Evolutionary conservation across 1,140 invertebrate genomes (phyloP).

Genomic region (Lucilia cuprina): DNA sequence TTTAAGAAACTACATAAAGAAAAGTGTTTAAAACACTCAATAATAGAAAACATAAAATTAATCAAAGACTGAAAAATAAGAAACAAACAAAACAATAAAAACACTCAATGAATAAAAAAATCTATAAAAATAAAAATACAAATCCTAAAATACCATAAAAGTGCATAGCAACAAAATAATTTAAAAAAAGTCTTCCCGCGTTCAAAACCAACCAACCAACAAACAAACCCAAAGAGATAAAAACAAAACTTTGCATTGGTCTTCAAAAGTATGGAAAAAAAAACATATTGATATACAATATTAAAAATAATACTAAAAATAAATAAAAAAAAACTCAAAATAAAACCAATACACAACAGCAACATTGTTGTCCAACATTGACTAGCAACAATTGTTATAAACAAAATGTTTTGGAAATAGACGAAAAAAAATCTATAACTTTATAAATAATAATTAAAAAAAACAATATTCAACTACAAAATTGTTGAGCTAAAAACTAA

Average conservation of each 20-base stretch:
- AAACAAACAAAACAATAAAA: conserved; percentile 29
- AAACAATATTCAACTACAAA: neutral
- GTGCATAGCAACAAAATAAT: conserved; percentile 25
- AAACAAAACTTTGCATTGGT: conserved; percentile 37
- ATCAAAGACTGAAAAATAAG: conserved; percentile 22
- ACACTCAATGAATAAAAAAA: neutral
- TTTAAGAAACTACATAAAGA: neutral
- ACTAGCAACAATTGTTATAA: too few species aligned
- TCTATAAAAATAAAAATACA: conserved; percentile 15
- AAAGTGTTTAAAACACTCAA: conserved; percentile 21
- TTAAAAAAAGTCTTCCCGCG: conserved; percentile 27
- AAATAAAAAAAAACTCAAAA: neutral
- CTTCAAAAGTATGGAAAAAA: neutral
- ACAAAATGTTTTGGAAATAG: too few species aligned
- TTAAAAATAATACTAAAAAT: conserved; percentile 25
- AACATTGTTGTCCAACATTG: conserved; percentile 33
- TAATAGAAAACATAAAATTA: conserved; percentile 14
- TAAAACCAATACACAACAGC: neutral
- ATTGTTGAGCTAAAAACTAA: neutral
- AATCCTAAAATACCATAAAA: conserved; percentile 20
- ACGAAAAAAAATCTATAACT: neutral
- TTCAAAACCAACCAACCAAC: neutral
- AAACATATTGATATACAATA: neutral
- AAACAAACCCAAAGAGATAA: conserved; percentile 1
- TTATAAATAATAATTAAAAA: neutral